Evolutionary conservation across 2,888 invertebrate species (phyloP), one percentile per base, ranked within the genome.

Genomic region (Heliconius sara): DNA sequence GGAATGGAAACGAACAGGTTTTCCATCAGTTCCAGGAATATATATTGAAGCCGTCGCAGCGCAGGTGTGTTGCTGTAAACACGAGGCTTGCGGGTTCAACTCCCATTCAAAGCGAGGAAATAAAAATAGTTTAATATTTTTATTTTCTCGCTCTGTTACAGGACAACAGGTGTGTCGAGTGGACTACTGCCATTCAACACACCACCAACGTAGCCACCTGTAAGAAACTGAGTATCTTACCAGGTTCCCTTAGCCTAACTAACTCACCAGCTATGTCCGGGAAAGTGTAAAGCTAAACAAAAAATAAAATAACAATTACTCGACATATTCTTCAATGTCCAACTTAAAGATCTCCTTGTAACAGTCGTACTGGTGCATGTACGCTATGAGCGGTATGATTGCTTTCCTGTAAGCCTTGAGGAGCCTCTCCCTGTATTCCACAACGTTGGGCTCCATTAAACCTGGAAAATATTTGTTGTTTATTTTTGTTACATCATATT

Each of bases 361-460:
- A 81, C 95, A 94, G 22, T 96, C 93, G 88, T 96, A 98, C 87
- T 97, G 96, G 1, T 92, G 93, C 60, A 97, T 96, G 87, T 98
- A 98, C 0, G 98, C 97, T 81, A 93, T 93, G 39, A 98, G 92
- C 0, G 98, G 98, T 72, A 98, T 96, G 0, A 97, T 90, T 0
- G 97, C 95, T 83, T 96, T 96, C 4, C 93, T 90, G 85, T 98
- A 97, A 19, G 97, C 97, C 65, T 91, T 88, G 22, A 96, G 86
- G n/a, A 98, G 89, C 0, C 96, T 94, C 2, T 97, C 96, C 39
- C 97, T 94, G 83, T 90, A 95, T 0, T 93, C 93, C 25, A 90
- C 91, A 13, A 93, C 95, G 65, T 94, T 91, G 0, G 91, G 91
- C 82, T 95, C 95, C 92, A 94, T 87, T 3, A 95, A 85, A 83